Percentiles rank a stretch among this genome's conserved stretches.
Conservation (phyloP, 2,888 invertebrate genomes). For the Tineola bisselliella region DNA sequence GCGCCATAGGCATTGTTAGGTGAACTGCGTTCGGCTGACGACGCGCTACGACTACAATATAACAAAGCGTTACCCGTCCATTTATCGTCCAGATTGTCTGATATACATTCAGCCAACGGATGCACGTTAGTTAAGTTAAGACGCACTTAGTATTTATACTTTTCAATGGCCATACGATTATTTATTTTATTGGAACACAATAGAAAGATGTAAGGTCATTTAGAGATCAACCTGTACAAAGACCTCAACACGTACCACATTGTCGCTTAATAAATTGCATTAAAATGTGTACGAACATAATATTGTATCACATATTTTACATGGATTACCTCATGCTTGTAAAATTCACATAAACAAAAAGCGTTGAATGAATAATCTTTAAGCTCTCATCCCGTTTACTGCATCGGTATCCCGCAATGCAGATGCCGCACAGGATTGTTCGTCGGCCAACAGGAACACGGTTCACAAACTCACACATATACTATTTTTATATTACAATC, state of each 20-base stretch:
- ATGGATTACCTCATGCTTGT: too few species aligned
- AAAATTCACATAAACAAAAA: too few species aligned
- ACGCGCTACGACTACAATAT: not conserved
- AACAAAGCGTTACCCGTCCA: not conserved
- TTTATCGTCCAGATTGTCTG: not conserved
- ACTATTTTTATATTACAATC: too few species aligned
- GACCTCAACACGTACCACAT: not conserved
- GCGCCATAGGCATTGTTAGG: not conserved
- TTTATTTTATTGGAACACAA: not conserved
- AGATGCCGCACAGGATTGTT: not conserved
- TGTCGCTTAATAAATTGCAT: not conserved
- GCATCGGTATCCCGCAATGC: slow-evolving; percentile 3
- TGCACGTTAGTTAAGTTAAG: not conserved
- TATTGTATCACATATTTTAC: too few species aligned
- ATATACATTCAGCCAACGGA: not conserved
- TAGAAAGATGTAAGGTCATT: not conserved
- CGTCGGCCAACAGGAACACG: not conserved
- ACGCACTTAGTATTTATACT: not conserved
- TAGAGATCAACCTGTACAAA: not conserved
- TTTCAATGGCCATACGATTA: not conserved
- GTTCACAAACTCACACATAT: not conserved
- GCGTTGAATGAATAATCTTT: too few species aligned
- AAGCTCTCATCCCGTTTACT: not conserved
- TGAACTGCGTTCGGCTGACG: not conserved
- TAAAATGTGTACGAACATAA: not conserved